Base-by-base conservation (phyloP, 1,140 invertebrate species). In the Drosophila sproati region DNA sequence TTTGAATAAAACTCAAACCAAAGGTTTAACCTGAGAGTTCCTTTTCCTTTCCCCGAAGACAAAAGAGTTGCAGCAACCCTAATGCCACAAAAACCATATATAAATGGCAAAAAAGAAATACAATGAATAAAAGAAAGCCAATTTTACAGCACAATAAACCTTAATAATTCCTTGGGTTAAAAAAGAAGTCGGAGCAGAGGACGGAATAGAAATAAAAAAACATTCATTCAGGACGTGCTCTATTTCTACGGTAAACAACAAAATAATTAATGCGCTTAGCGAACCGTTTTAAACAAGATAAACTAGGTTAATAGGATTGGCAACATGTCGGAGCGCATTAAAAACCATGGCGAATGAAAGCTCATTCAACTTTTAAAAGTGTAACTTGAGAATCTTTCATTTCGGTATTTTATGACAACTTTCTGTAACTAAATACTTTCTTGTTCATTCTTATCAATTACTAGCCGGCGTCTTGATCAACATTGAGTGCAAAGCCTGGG, bases 401-500 rank as follows among this genome's bases (percentile, higher is more conserved):
- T 39, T 60, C 32, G 20, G 20, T 20, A 20, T 20, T 20, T 20
- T 1, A 1, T 20, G 20, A 20, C 51, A 4, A n/a, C 37, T 47
- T 20, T 48, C 12, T 7, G n/a, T 31, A 32, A 66, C 57, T 5
- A 52, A 39, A 4, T 5, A 32, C 45, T 47, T 28, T 31, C 20
- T 31, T 52, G 48, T 51, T 57, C 5, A 35, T 59, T 50, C 4
- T 41, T 39, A 20, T 20, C 7, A 12, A 39, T 92, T 94, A 93
- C 3, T 93, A 96, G 96, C 95, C 89, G 96, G 97, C 52, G 96
- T 98, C 31, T 94, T 98, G 73, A 98, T 99, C 93, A 98, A 98
- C 94, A 97, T 98, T 93, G 98, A 98, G 93, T 98, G 98, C 94
- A 98, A 98, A 94, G 98, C 98, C 77, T 99, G 97, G 97, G 98